Evolutionary conservation across 2,113 vertebrate genomes (phyloP).

Genomic region (Rostratula benghalensis): DNA sequence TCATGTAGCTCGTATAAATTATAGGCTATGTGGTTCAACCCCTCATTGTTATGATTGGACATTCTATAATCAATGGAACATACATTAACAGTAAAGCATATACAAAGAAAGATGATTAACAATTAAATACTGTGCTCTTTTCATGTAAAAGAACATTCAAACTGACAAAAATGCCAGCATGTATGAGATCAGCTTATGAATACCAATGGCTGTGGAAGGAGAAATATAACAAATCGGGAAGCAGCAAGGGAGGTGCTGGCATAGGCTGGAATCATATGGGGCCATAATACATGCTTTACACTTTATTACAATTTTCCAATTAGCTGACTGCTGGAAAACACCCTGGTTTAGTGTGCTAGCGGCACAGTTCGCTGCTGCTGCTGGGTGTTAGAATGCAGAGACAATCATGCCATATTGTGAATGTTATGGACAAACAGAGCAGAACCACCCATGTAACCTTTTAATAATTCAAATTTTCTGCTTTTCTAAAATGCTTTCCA

Average conservation of each 20-base stretch:
- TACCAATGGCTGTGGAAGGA: slow-evolving; percentile 16
- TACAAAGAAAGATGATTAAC: slow-evolving; percentile 56
- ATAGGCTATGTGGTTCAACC: slow-evolving; percentile 49
- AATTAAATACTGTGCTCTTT: slow-evolving; percentile 50
- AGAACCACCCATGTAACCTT: slow-evolving; percentile 66
- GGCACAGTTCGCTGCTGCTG: slow-evolving; percentile 41
- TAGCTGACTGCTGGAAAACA: slow-evolving; percentile 47
- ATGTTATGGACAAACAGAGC: slow-evolving; percentile 64
- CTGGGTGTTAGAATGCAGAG: slow-evolving; percentile 40
- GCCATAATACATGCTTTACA: neutral
- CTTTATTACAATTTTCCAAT: slow-evolving; percentile 62
- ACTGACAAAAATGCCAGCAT: neutral
- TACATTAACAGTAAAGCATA: slow-evolving; percentile 55
- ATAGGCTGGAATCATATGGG: slow-evolving; percentile 14
- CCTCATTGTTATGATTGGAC: slow-evolving; percentile 59
- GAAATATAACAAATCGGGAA: slow-evolving; percentile 56
- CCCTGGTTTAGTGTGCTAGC: slow-evolving; percentile 10
- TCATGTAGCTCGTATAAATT: slow-evolving; percentile 62
- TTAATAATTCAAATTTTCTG: slow-evolving; percentile 71
- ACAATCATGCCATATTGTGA: slow-evolving; percentile 61
- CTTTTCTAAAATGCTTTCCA: slow-evolving; percentile 63
- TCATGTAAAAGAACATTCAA: slow-evolving; percentile 26
- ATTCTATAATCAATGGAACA: slow-evolving; percentile 59
- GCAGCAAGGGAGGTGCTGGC: slow-evolving; percentile 20
- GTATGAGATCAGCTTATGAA: slow-evolving; percentile 42